Percentiles rank a stretch among this genome's conserved stretches.
These are phyloP conservation scores for Rhinopithecus roxellana DNA, from an alignment of 2,113 vertebrate species.

Conservation along the genomic window DNA sequence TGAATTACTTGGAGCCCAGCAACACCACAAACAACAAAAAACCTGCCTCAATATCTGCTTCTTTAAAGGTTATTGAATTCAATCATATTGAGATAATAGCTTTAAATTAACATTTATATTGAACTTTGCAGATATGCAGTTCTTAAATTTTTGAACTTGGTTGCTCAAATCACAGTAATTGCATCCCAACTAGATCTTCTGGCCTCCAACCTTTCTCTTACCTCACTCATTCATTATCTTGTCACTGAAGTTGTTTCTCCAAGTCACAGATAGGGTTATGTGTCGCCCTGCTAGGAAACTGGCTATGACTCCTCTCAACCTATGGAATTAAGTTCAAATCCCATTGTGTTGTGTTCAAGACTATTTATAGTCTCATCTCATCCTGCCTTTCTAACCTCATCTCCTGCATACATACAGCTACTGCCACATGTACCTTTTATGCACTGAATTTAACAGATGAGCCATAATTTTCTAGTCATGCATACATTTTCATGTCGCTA, in stretches of 20 bases:
- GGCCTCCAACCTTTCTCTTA: not conserved
- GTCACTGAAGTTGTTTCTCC: not conserved
- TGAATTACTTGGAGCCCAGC: conserved; percentile 63
- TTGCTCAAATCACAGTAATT: conserved; percentile 26
- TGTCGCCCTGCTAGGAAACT: not conserved
- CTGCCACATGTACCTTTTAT: not conserved
- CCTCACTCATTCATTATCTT: not conserved
- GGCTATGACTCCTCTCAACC: not conserved
- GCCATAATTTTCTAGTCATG: not conserved
- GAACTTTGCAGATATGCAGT: conserved; percentile 57
- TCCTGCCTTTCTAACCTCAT: not conserved
- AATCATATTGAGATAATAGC: conserved; percentile 64
- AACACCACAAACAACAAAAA: conserved; percentile 6
- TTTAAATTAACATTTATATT: conserved; percentile 74
- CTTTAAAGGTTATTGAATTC: conserved; percentile 72
- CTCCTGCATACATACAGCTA: not conserved
- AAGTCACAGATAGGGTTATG: not conserved
- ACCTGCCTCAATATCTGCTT: conserved; percentile 31
- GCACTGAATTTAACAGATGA: not conserved
- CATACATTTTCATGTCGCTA: not conserved
- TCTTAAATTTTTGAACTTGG: conserved; percentile 64
- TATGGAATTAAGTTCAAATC: not conserved
- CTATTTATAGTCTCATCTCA: not conserved
- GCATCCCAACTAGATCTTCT: not conserved
- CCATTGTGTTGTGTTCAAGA: not conserved